Evolutionary conservation across 2,888 invertebrate species (phyloP).

Genomic region (Dione juno): DNA sequence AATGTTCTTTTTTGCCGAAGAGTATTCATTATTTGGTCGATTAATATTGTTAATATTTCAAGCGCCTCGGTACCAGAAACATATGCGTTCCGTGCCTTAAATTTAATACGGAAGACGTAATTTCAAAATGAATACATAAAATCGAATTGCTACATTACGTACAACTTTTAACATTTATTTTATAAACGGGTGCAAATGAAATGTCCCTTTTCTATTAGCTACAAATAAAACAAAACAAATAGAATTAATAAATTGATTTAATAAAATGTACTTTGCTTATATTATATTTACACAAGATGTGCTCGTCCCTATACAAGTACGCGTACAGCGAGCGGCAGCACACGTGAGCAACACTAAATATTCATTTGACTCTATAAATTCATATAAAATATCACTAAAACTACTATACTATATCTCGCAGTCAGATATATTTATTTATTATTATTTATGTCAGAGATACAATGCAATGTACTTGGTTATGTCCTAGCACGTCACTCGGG

Average conservation of each 20-base stretch:
- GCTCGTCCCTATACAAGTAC: too few species aligned
- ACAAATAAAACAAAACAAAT: slow-evolving; percentile 28
- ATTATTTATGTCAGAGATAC: background rate
- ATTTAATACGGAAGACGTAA: too few species aligned
- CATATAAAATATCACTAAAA: slow-evolving; percentile 12
- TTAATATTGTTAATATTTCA: too few species aligned
- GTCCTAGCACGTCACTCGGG: background rate
- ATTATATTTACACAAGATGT: slow-evolving; percentile 64
- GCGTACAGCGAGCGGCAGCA: background rate
- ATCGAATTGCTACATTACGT: too few species aligned
- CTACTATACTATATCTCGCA: slow-evolving; percentile 18
- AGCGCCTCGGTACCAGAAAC: too few species aligned
- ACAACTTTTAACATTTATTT: too few species aligned
- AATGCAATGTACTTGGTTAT: background rate
- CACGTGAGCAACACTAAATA: slow-evolving; percentile 12
- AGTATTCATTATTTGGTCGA: too few species aligned
- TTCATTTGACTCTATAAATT: slow-evolving; percentile 9
- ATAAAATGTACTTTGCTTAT: slow-evolving; percentile 62
- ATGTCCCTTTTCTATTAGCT: background rate
- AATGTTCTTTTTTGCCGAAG: too few species aligned
- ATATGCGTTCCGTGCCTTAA: too few species aligned
- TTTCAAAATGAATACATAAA: too few species aligned
- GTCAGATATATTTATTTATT: slow-evolving; percentile 1
- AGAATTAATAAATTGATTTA: slow-evolving; percentile 56
- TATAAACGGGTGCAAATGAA: background rate